A percentile compares a stretch with the other conserved stretches of the same genome.
Conservation (phyloP, 2,888 invertebrate species). For the Temnothorax ravouxi region DNA sequence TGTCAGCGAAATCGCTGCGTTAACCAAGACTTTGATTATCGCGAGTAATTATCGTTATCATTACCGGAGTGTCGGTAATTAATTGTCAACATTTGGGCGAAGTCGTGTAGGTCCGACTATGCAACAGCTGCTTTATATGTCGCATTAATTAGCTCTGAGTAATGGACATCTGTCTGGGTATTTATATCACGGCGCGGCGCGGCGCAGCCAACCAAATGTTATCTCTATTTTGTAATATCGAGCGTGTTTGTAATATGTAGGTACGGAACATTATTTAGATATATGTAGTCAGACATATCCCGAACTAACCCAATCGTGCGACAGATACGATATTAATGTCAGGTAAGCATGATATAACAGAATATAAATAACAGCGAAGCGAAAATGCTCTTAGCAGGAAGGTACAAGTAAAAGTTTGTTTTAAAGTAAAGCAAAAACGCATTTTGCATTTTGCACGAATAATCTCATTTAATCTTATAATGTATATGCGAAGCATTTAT, state of each 20-base stretch:
- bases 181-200: constrained; percentile 37
- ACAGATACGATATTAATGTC: constrained; percentile 11
- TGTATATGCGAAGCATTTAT: neutral
- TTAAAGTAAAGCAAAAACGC: neutral
- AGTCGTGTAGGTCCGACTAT: constrained; percentile 17
- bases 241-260: constrained; percentile 7
- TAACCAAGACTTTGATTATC: constrained; percentile 31
- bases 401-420: neutral
- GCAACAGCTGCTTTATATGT: constrained; percentile 49
- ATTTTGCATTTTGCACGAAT: constrained; percentile 12
- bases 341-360: neutral
- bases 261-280: constrained; percentile 23
- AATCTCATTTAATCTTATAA: constrained; percentile 14
- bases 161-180: constrained; percentile 42
- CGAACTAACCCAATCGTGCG: constrained; percentile 18
- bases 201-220: constrained; percentile 20
- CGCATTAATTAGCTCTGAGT: constrained; percentile 50
- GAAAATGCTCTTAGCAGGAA: neutral
- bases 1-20: neutral
- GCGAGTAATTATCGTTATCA: constrained; percentile 46
- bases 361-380: neutral
- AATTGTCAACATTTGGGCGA: constrained; percentile 50
- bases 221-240: constrained; percentile 50
- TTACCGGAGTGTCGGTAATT: constrained; percentile 42
- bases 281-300: neutral